These are phyloP conservation scores for Bombus waltoni DNA, from an alignment of 1,140 invertebrate species.

Conservation along the genomic window DNA sequence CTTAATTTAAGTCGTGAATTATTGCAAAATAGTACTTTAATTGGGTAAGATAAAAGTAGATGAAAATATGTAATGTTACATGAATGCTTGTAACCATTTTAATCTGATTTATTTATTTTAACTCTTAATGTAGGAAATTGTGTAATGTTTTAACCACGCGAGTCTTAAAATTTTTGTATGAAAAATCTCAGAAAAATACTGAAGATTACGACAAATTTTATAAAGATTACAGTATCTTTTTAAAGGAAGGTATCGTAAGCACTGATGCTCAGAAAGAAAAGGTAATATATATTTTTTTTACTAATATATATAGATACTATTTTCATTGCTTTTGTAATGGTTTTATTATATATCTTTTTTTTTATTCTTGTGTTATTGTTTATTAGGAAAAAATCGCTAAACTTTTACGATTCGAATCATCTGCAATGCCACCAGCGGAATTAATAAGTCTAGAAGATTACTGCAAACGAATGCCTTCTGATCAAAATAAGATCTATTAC, in stretches of 20 bases:
- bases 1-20: conserved; percentile 97
- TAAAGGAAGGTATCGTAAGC: conserved; percentile 97
- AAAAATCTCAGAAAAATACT: conserved; percentile 92
- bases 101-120: conserved; percentile 1
- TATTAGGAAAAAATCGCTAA: conserved; percentile 94
- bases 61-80: background rate
- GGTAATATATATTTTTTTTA: conserved; percentile 81
- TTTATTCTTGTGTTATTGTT: conserved; percentile 41
- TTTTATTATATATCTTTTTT: conserved; percentile 58
- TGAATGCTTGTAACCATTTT: conserved; percentile 1
- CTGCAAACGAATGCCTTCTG: conserved; percentile 87
- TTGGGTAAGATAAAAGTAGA: conserved; percentile 85
- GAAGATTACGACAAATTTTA: conserved; percentile 94
- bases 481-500: conserved; percentile 96
- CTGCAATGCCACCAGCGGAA: conserved; percentile 88
- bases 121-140: conserved; percentile 87
- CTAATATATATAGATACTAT: background rate
- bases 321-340: background rate
- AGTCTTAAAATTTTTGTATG: conserved; percentile 93
- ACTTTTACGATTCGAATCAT: conserved; percentile 96
- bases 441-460: conserved; percentile 94
- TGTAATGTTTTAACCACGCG: conserved; percentile 92
- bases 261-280: conserved; percentile 91
- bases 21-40: conserved; percentile 95
- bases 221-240: conserved; percentile 94